Percentiles rank a stretch among this genome's conserved stretches.
These are phyloP conservation scores for Murina feae DNA, from an alignment of 2,113 vertebrate species.

Conservation along the genomic window DNA sequence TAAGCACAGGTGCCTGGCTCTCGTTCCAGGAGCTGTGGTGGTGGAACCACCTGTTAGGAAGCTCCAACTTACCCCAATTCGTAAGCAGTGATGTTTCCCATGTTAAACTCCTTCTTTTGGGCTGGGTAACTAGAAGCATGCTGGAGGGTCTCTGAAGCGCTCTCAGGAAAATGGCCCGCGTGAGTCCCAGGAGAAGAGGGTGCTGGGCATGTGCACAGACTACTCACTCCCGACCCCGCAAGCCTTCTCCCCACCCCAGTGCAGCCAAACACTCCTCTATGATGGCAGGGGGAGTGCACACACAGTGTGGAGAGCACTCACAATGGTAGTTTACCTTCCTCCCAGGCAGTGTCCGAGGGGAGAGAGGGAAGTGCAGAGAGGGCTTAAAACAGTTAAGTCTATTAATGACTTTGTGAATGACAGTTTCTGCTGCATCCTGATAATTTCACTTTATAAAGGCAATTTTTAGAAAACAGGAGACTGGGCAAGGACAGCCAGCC, in stretches of 20 bases:
- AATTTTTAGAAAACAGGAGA: constrained; percentile 47
- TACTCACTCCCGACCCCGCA: not conserved
- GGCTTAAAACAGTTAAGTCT: constrained; percentile 63
- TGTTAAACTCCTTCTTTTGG: constrained; percentile 68
- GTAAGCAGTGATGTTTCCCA: constrained; percentile 32
- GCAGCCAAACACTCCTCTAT: not conserved
- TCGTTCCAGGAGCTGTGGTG: not conserved
- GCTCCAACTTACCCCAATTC: not conserved
- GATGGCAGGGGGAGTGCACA: not conserved
- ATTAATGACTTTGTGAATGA: constrained; percentile 10
- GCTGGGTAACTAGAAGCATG: not conserved
- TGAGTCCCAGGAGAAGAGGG: not conserved
- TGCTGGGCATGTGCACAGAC: fast-evolving
- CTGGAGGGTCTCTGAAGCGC: not conserved
- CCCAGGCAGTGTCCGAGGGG: constrained; percentile 29
- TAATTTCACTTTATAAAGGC: constrained; percentile 70
- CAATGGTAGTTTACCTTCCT: constrained; percentile 25
- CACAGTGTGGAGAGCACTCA: not conserved
- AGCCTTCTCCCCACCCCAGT: not conserved
- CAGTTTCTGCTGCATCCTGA: not conserved
- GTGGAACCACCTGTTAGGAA: not conserved
- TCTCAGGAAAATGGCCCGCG: not conserved
- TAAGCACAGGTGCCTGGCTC: not conserved
- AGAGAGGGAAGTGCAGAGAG: not conserved
- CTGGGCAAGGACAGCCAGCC: constrained; percentile 62